Base-by-base conservation (phyloP, 2,797 vertebrate species). In the Dromococcyx pavoninus region DNA sequence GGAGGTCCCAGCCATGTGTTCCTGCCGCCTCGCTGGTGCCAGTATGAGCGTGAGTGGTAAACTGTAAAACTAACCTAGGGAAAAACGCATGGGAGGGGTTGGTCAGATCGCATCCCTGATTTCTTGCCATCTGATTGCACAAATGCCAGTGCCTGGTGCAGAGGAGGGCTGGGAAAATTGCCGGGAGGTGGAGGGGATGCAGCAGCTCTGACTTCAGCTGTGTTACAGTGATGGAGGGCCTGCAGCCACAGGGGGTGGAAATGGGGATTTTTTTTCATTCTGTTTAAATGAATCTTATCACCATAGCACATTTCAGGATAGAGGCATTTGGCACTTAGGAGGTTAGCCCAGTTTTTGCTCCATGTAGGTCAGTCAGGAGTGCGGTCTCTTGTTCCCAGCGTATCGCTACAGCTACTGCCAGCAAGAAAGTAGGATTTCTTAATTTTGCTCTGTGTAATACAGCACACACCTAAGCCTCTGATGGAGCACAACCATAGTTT, bases 21-120 rank as follows among this genome's bases (percentile, higher is more conserved):
- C 18, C 82, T 91, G 92, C 95, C 53, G 85, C 94, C 95, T 95
- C 72, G 37, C 88, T 69, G 83, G 86, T 96, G 93, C 94, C 93
- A 60, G 89, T 5, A 25, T 3, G 86, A 96, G 74, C 27, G 1
- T 17, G 74, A 94, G 91, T 18, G 58, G 70, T 76, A 78, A 94
- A 62, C 89, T 93, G 83, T 65, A 65, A 84, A 92, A 90, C 86
- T 56, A 86, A 88, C 61, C 76, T 11, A 17, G 62, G 73, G 93
- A 43, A 73, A 74, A 91, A 56, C 50, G 73, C 78, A 54, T 32
- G 86, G 95, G 90, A 88, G 88, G 62, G 35, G 66, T 32, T 90
- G 93, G 82, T 88, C 86, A 84, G 91, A 91, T 94, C n/a, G 2
- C 90, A 86, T 70, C 88, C 66, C 66, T 56, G 79, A 70, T 96